Percentiles rank a stretch among this genome's conserved stretches.
Evolutionary conservation across 2,888 invertebrate species (phyloP).

Genomic region (Aleiodes alternator): DNA sequence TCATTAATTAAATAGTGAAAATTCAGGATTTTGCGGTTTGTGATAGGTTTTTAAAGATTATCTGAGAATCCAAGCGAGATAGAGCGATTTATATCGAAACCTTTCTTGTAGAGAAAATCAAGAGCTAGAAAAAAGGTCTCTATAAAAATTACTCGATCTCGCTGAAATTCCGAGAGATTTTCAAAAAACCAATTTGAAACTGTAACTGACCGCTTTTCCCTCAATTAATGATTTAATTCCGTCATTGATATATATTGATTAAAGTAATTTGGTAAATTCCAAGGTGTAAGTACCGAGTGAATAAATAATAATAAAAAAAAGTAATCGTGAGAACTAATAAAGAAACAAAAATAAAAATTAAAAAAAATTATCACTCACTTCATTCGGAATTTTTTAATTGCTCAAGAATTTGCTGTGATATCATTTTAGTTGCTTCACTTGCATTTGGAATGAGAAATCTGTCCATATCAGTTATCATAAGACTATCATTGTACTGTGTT

Average conservation of each 20-base stretch:
- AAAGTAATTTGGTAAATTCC: not conserved
- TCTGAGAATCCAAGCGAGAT: too few species aligned
- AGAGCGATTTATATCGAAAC: too few species aligned
- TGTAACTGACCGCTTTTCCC: not conserved
- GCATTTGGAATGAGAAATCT: constrained; percentile 95
- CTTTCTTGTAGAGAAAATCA: too few species aligned
- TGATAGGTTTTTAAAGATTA: too few species aligned
- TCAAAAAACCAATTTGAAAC: too few species aligned
- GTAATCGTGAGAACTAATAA: not conserved
- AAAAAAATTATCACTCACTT: constrained; percentile 49
- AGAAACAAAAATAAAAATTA: constrained; percentile 35
- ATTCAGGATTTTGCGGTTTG: constrained; percentile 3
- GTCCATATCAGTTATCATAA: constrained; percentile 93
- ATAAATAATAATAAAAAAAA: constrained; percentile 51
- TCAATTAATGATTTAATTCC: not conserved
- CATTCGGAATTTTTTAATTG: constrained; percentile 75
- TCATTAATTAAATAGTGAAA: not conserved
- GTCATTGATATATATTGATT: too few species aligned
- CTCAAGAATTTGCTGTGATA: constrained; percentile 91
- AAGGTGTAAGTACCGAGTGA: constrained; percentile 42
- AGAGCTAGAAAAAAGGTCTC: too few species aligned
- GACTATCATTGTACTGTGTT: constrained; percentile 84
- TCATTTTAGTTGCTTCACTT: constrained; percentile 90
- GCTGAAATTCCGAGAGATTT: too few species aligned
- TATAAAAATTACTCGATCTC: too few species aligned